A percentile compares a stretch with the other conserved stretches of the same genome.
phyloP scores from a whole-genome alignment of 2,888 invertebrate genomes.

The Sicus ferrugineus region DNA sequence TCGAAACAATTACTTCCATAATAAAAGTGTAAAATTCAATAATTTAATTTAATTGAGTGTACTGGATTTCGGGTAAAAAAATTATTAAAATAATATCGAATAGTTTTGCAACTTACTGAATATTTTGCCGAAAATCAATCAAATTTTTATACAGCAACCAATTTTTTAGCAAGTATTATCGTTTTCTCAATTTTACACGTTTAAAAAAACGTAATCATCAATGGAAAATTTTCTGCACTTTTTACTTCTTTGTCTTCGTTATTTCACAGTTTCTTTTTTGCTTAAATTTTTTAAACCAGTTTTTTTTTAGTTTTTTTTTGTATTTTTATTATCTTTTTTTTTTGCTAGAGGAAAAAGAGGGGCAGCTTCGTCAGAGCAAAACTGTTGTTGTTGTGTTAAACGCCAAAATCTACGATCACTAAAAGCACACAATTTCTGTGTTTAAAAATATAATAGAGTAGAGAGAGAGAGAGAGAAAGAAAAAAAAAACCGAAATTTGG shows the following conservation, averaged over 20 bases:
- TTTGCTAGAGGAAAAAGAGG: conserved; percentile 16
- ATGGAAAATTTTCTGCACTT: conserved; percentile 54
- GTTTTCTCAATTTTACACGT: conserved; percentile 35
- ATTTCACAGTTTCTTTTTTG: conserved; percentile 4
- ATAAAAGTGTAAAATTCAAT: no score
- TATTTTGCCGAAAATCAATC: conserved; percentile 9
- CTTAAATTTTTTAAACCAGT: conserved; percentile 31
- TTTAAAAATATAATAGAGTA: no score
- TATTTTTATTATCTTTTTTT: conserved; percentile 35
- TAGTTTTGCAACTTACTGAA: no score
- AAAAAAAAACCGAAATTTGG: no score
- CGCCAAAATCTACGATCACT: conserved; percentile 9
- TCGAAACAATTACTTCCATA: no score
- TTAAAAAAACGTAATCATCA: conserved; percentile 43
- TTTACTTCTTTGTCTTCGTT: conserved; percentile 1
- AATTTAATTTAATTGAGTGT: no score
- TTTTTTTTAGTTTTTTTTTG: conserved; percentile 37
- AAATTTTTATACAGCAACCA: background rate
- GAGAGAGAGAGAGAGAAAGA: no score
- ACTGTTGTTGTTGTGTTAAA: conserved; percentile 4
- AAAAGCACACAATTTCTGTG: no score
- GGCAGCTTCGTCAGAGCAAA: conserved; percentile 31
- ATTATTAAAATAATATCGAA: no score
- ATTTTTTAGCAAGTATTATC: no score
- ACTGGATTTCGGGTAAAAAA: no score